Percentiles rank a stretch among this genome's conserved stretches.
Evolutionary conservation across 2,888 invertebrate genomes (phyloP).

Genomic region (Caenorhabditis parvicauda): DNA sequence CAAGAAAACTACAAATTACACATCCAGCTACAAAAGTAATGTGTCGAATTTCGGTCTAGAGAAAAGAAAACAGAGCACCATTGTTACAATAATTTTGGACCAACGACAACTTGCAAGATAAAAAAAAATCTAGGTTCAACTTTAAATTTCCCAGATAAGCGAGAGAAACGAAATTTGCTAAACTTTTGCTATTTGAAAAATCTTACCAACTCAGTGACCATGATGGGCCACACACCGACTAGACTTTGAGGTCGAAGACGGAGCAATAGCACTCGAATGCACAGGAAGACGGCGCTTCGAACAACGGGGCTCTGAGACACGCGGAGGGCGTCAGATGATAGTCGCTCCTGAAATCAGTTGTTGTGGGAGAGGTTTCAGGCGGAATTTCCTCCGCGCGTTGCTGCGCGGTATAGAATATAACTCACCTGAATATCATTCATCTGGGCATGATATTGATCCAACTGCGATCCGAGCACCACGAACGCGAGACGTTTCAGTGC

Average conservation of each 20-base stretch:
- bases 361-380: background rate
- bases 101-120: constrained; percentile 2
- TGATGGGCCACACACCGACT: constrained; percentile 85
- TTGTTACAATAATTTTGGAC: too few relatives aligned
- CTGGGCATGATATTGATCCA: constrained; percentile 60
- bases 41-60: too few relatives aligned
- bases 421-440: constrained; percentile 60
- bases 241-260: constrained; percentile 82
- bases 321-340: constrained; percentile 80
- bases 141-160: background rate
- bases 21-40: too few relatives aligned
- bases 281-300: constrained; percentile 82
- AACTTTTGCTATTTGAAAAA: background rate
- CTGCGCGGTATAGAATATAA: too few relatives aligned
- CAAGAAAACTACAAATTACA: too few relatives aligned
- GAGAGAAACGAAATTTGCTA: background rate
- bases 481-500: constrained; percentile 60
- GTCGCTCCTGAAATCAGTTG: constrained; percentile 71
- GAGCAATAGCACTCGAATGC: constrained; percentile 81
- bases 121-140: constrained; percentile 2
- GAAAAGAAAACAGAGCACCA: too few relatives aligned
- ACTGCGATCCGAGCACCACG: constrained; percentile 58
- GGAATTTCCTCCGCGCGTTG: too few relatives aligned
- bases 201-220: constrained; percentile 79
- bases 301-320: constrained; percentile 72